Conservation (phyloP, 37 sponge, comb jelly and placozoan genomes). For the Spongilla lacustris region DNA sequence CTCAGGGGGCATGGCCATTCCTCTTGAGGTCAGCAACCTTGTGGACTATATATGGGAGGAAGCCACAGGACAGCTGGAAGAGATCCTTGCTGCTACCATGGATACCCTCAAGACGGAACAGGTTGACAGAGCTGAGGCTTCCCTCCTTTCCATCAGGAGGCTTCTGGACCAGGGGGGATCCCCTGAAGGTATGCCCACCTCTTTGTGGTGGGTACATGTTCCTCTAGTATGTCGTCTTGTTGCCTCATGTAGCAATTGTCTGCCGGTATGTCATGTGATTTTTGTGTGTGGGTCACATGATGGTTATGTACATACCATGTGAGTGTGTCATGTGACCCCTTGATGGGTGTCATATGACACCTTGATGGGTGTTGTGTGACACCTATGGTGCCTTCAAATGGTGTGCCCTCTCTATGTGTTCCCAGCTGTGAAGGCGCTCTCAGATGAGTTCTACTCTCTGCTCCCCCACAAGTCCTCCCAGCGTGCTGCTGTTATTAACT, state of each 20-base stretch:
- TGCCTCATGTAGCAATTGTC: not conserved
- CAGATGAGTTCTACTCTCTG: slow-evolving; percentile 75
- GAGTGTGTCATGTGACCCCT: not conserved
- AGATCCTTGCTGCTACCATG: slow-evolving; percentile 75
- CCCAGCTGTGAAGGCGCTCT: slow-evolving; percentile 30
- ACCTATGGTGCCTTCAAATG: not conserved
- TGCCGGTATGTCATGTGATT: not conserved
- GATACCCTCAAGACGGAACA: slow-evolving; percentile 75
- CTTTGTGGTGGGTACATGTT: not conserved
- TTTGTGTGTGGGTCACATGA: not conserved
- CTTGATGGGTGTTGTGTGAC: not conserved
- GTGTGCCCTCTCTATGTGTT: not conserved
- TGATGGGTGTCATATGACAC: not conserved
- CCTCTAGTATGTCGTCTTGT: not conserved
- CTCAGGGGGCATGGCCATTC: slow-evolving; percentile 29
- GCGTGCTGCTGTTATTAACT: slow-evolving; percentile 29
- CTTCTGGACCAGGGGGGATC: slow-evolving; percentile 46
- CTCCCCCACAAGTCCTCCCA: slow-evolving; percentile 75
- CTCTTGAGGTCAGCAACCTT: slow-evolving; percentile 52
- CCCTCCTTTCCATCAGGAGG: slow-evolving; percentile 69
- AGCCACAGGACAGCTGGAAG: slow-evolving; percentile 76
- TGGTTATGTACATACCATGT: not conserved
- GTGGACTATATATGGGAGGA: slow-evolving; percentile 87
- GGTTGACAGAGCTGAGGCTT: slow-evolving; percentile 86
- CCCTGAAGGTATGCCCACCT: not conserved